These are phyloP conservation scores for Catostomus latipinnis DNA, from an alignment of 2,797 vertebrate genomes.

Conservation along the genomic window DNA sequence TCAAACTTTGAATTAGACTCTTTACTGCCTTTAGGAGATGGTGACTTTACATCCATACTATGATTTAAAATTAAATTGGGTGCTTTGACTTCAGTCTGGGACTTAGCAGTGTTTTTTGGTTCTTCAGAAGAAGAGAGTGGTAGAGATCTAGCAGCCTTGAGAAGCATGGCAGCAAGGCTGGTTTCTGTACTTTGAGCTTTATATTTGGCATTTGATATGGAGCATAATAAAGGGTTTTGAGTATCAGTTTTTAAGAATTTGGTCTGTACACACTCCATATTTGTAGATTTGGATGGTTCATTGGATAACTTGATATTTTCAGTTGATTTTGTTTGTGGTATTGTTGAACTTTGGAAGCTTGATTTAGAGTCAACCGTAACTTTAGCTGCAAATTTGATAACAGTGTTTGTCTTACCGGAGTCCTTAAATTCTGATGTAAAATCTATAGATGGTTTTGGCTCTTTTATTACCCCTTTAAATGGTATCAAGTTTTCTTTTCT, in stretches of 20 bases:
- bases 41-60: constrained; percentile 41
- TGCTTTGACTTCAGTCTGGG: constrained; percentile 16
- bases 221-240: background rate
- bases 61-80: background rate
- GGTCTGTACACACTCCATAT: constrained; percentile 7
- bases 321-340: background rate
- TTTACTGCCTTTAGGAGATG: background rate
- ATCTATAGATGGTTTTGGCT: constrained; percentile 3
- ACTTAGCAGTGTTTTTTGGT: constrained; percentile 45
- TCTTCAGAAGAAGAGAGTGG: constrained; percentile 19
- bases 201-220: constrained; percentile 6
- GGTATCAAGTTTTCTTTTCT: background rate
- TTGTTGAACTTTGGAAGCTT: background rate
- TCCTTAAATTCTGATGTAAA: constrained; percentile 3
- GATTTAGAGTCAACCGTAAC: constrained; percentile 4
- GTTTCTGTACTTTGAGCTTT: constrained; percentile 21
- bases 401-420: background rate
- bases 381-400: constrained; percentile 12
- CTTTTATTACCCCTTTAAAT: background rate
- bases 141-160: constrained; percentile 43
- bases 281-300: background rate
- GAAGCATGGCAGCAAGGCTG: constrained; percentile 41
- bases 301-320: constrained; percentile 43
- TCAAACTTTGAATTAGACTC: background rate
- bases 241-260: constrained; percentile 30